phyloP scores from a whole-genome alignment of 2,888 invertebrate species.

The Automeris io region DNA sequence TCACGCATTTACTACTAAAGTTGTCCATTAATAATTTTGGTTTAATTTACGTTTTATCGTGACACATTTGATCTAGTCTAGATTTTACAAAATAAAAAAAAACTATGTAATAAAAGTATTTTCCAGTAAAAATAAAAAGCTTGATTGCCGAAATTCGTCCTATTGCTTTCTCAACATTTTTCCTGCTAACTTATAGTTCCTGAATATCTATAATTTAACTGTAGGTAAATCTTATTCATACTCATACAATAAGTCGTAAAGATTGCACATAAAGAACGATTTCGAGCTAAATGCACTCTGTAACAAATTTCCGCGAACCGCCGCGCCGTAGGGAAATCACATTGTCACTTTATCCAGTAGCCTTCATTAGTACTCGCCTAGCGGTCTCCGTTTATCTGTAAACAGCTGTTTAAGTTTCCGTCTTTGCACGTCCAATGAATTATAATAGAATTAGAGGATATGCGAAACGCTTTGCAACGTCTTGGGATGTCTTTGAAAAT shows the following conservation, averaged over 20 bases:
- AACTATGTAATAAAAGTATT: too few relatives aligned
- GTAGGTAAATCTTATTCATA: not conserved
- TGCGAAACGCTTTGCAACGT: too few relatives aligned
- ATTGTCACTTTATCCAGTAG: slow-evolving; percentile 1
- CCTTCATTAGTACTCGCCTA: slow-evolving; percentile 1
- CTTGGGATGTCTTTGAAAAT: too few relatives aligned
- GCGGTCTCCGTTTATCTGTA: not conserved
- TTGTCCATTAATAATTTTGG: too few relatives aligned
- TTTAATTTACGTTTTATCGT: too few relatives aligned
- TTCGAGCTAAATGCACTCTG: not conserved
- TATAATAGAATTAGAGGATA: not conserved
- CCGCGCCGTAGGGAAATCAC: not conserved
- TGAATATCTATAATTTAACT: not conserved
- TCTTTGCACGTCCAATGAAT: not conserved
- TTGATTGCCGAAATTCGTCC: too few relatives aligned
- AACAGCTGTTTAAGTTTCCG: not conserved
- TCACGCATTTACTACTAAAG: too few relatives aligned
- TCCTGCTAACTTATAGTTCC: not conserved
- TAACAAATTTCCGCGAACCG: slow-evolving; percentile 1
- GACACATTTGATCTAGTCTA: too few relatives aligned
- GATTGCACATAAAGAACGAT: not conserved
- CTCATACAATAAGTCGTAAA: not conserved
- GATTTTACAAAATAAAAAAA: too few relatives aligned
- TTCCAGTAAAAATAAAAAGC: too few relatives aligned
- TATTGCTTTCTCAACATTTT: not conserved